Evolutionary conservation across 2,797 vertebrate species (phyloP).

Genomic region (Aldrovandia affinis): DNA sequence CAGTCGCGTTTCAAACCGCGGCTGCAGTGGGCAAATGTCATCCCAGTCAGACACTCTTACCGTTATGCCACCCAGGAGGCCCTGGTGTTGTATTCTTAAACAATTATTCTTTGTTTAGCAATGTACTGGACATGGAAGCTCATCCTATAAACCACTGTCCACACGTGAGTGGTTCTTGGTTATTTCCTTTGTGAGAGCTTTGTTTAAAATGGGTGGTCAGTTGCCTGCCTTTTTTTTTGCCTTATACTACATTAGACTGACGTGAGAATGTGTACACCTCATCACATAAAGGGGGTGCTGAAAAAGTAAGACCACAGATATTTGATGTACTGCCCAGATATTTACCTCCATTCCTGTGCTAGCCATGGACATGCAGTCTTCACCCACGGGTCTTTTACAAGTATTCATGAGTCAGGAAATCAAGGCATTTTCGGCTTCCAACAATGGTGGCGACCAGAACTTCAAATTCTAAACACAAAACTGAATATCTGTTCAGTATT

Average conservation of each 20-base stretch:
- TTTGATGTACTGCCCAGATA: too few species aligned
- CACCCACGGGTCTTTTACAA: too few species aligned
- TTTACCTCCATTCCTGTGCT: neutral
- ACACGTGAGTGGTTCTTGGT: neutral
- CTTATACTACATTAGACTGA: neutral
- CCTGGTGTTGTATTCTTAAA: conserved; percentile 6
- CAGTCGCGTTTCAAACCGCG: too few species aligned
- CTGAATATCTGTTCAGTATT: neutral
- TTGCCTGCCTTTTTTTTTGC: neutral
- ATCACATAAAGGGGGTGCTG: neutral
- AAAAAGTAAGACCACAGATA: too few species aligned
- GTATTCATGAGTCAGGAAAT: conserved; percentile 8
- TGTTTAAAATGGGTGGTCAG: neutral
- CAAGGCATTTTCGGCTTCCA: neutral
- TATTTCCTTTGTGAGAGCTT: neutral
- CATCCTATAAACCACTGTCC: too few species aligned
- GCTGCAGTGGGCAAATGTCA: too few species aligned
- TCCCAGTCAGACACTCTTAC: too few species aligned
- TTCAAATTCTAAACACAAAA: neutral
- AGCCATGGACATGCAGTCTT: neutral
- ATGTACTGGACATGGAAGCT: neutral
- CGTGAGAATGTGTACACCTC: neutral
- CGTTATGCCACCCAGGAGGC: too few species aligned
- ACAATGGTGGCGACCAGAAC: too few species aligned
- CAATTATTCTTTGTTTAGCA: conserved; percentile 1